Conservation (phyloP, 53 echinoderm and acorn worm species). For the Apostichopus leukothele region DNA sequence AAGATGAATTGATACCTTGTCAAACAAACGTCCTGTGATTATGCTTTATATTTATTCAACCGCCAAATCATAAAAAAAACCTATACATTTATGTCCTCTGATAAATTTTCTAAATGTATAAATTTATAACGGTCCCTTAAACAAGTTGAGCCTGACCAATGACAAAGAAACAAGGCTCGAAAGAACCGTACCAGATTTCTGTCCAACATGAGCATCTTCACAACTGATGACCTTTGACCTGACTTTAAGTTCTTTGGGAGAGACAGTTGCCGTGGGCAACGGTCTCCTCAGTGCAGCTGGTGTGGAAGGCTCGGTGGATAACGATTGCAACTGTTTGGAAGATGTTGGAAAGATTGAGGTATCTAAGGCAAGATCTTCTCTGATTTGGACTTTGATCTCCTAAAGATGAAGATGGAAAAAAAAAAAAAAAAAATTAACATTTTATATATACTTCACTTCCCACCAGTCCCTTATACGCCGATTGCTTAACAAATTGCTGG, state of each 20-base stretch:
- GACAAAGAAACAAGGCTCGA: neutral
- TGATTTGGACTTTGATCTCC: conserved; percentile 75
- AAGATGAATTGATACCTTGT: too few species aligned
- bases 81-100: neutral
- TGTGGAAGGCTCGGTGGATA: conserved; percentile 55
- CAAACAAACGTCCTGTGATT: too few species aligned
- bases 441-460: too few species aligned
- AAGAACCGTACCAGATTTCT: conserved; percentile 58
- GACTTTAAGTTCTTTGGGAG: conserved; percentile 50
- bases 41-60: too few species aligned
- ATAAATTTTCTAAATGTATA: neutral
- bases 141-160: neutral
- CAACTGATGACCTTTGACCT: conserved; percentile 60
- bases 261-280: neutral
- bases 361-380: conserved; percentile 76
- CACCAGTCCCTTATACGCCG: too few species aligned
- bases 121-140: neutral
- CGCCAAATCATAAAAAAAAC: too few species aligned
- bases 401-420: neutral
- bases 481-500: too few species aligned
- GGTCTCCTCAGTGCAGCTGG: conserved; percentile 12
- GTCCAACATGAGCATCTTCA: conserved; percentile 55
- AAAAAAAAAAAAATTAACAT: neutral
- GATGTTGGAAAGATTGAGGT: conserved; percentile 63
- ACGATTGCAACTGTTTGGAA: conserved; percentile 49